Conservation (phyloP, 2,113 vertebrate species). For the Heloderma charlesbogerti region DNA sequence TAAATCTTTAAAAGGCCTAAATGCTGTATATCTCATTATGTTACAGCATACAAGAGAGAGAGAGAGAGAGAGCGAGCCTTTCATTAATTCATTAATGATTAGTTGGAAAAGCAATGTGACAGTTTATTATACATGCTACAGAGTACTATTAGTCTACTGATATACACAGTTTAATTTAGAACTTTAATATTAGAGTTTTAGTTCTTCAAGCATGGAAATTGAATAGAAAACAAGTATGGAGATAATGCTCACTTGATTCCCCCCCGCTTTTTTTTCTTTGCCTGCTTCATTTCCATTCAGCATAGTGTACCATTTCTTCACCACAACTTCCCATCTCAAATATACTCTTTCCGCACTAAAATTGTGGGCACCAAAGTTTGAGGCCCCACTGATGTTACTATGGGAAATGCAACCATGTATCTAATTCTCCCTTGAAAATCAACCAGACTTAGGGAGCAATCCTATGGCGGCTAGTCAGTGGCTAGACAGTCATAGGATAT, state of each 20-base stretch:
- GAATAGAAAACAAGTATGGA: constrained; percentile 62
- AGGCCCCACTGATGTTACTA: background rate
- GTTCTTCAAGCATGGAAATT: constrained; percentile 69
- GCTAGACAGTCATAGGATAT: too few relatives aligned
- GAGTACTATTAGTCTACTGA: constrained; percentile 63
- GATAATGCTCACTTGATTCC: constrained; percentile 57
- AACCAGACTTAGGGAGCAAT: background rate
- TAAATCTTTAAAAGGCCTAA: constrained; percentile 74
- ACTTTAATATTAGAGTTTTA: constrained; percentile 67
- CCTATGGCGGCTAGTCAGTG: too few relatives aligned
- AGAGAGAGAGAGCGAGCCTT: constrained; percentile 58
- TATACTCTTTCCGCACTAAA: background rate
- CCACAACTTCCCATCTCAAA: background rate
- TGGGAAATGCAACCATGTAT: background rate
- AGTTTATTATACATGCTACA: constrained; percentile 67
- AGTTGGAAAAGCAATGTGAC: constrained; percentile 68
- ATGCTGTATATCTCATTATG: constrained; percentile 71
- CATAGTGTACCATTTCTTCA: background rate
- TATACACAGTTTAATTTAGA: constrained; percentile 70
- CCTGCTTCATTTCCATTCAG: constrained; percentile 12
- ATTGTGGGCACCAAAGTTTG: background rate
- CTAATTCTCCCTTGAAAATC: background rate
- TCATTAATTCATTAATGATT: constrained; percentile 71
- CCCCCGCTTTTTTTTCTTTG: background rate
- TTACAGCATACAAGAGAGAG: constrained; percentile 55